These are phyloP conservation scores for Caenorhabditis wallacei DNA, from an alignment of 2,888 invertebrate genomes.

Conservation along the genomic window DNA sequence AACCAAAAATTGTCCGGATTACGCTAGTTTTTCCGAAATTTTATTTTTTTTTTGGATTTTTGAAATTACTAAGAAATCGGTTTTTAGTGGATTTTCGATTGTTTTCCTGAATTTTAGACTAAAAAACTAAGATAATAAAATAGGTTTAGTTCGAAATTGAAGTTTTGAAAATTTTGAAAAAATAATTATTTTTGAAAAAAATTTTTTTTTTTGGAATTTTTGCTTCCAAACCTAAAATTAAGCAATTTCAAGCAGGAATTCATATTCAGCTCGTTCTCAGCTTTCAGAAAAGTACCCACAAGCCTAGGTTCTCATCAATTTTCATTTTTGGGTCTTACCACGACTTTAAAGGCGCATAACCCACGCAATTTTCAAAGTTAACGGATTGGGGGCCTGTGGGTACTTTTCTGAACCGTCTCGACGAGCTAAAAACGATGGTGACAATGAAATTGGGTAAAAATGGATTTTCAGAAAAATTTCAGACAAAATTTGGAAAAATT, in stretches of 20 bases:
- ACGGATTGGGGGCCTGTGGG: neutral
- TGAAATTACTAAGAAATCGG: too few relatives aligned
- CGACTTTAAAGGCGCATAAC: neutral
- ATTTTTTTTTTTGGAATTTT: too few relatives aligned
- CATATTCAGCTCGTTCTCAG: neutral
- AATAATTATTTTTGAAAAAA: neutral
- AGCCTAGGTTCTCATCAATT: neutral
- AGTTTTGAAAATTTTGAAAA: neutral
- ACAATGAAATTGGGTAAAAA: neutral
- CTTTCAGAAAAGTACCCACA: constrained; percentile 12
- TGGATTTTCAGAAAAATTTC: too few relatives aligned
- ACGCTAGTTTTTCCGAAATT: neutral
- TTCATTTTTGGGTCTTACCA: neutral
- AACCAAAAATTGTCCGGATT: neutral
- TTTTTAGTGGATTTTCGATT: too few relatives aligned
- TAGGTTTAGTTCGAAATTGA: too few relatives aligned
- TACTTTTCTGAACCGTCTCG: neutral
- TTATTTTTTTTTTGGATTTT: too few relatives aligned
- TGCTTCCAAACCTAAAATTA: neutral
- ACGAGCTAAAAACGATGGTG: neutral
- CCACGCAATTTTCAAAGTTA: neutral
- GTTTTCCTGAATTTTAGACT: too few relatives aligned
- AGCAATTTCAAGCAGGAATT: neutral
- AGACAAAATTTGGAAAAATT: constrained; percentile 3
- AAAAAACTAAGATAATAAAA: too few relatives aligned